Evolutionary conservation across 1,140 invertebrate genomes (phyloP).

Genomic region (Cyclina sinensis): DNA sequence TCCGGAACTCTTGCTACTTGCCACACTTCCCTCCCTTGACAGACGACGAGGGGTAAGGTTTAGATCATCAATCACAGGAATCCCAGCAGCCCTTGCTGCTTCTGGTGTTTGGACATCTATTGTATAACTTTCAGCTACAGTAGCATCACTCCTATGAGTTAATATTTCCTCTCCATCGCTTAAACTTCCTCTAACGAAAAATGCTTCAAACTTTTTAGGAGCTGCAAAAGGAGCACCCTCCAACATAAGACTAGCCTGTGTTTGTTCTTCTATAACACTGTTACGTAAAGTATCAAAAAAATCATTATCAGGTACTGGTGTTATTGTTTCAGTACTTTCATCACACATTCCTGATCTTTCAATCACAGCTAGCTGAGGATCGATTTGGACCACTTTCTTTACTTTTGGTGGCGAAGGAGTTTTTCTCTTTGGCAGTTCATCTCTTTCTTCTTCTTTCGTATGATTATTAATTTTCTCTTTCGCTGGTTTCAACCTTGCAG

Average conservation of each 20-base stretch:
- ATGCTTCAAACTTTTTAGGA: conserved; percentile 63
- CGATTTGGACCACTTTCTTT: conserved; percentile 53
- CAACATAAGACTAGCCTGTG: too few relatives aligned
- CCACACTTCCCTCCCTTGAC: conserved; percentile 81
- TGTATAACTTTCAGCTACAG: conserved; percentile 76
- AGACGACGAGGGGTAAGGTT: conserved; percentile 43
- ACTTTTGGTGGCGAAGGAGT: conserved; percentile 65
- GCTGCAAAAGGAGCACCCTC: not conserved
- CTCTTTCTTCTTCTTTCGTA: conserved; percentile 90
- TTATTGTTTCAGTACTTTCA: conserved; percentile 18
- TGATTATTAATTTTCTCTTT: conserved; percentile 90
- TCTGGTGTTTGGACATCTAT: conserved; percentile 72
- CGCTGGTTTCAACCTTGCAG: conserved; percentile 88
- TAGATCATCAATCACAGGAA: conserved; percentile 78
- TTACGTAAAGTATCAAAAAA: conserved; percentile 5
- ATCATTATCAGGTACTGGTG: conserved; percentile 21
- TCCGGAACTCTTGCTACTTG: conserved; percentile 82
- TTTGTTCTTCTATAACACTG: not conserved
- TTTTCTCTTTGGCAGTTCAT: conserved; percentile 77
- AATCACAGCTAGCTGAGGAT: conserved; percentile 46
- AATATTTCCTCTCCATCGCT: conserved; percentile 26
- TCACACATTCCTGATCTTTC: conserved; percentile 6
- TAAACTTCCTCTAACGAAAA: conserved; percentile 54
- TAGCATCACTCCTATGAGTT: conserved; percentile 60
- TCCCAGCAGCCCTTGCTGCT: conserved; percentile 79